These are phyloP conservation scores for Onchidella celtica DNA, from an alignment of 2,888 invertebrate species.

Conservation along the genomic window DNA sequence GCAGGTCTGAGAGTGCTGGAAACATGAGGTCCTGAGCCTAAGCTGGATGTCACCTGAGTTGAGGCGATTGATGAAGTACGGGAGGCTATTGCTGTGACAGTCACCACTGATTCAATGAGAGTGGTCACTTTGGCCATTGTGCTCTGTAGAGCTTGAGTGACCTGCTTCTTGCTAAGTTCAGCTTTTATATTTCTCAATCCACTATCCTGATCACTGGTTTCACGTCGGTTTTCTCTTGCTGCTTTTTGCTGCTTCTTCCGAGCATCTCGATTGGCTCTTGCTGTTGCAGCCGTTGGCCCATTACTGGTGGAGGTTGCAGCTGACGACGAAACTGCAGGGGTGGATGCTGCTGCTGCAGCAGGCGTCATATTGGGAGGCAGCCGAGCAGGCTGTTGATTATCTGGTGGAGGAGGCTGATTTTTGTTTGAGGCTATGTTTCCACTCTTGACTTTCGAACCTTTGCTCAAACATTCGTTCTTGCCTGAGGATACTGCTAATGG, in stretches of 20 bases:
- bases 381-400: slow-evolving; percentile 25
- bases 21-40: slow-evolving; percentile 28
- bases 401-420: not conserved
- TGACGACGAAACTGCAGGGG: not conserved
- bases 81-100: slow-evolving; percentile 36
- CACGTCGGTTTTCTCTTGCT: slow-evolving; percentile 42
- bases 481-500: not conserved
- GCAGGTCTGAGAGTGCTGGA: slow-evolving; percentile 5
- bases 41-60: slow-evolving; percentile 42
- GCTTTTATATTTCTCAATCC: slow-evolving; percentile 33
- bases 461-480: slow-evolving; percentile 12
- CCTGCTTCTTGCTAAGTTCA: slow-evolving; percentile 39
- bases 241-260: slow-evolving; percentile 44
- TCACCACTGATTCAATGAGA: slow-evolving; percentile 45
- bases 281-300: slow-evolving; percentile 33
- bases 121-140: slow-evolving; percentile 30
- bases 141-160: slow-evolving; percentile 30
- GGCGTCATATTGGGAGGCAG: slow-evolving; percentile 44
- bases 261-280: slow-evolving; percentile 43
- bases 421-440: slow-evolving; percentile 10
- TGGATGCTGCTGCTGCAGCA: slow-evolving; percentile 18
- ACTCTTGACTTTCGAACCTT: slow-evolving; percentile 16
- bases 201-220: slow-evolving; percentile 32
- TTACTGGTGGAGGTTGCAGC: not conserved
- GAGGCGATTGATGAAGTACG: slow-evolving; percentile 35